Evolutionary conservation across 2,888 invertebrate genomes (phyloP).

Genomic region (Orthonychiurus folsomi): DNA sequence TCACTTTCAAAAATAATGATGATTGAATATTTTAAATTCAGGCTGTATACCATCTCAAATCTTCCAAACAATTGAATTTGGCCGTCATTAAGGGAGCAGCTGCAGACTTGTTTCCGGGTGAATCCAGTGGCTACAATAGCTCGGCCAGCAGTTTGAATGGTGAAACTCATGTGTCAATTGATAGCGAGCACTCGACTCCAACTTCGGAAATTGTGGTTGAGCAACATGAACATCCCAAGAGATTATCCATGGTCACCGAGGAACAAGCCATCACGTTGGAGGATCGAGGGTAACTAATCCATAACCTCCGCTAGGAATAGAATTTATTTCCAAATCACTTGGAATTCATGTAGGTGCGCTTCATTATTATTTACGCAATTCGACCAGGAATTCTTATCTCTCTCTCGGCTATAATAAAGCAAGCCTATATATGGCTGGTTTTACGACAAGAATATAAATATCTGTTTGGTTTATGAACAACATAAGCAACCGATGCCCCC

Average conservation of each 20-base stretch:
- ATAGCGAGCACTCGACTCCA: conserved; percentile 23
- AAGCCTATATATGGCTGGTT: too few relatives aligned
- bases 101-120: conserved; percentile 67
- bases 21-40: conserved; percentile 42
- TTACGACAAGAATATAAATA: too few relatives aligned
- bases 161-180: conserved; percentile 46
- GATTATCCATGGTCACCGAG: conserved; percentile 65
- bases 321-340: too few relatives aligned
- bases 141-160: conserved; percentile 72
- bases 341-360: too few relatives aligned
- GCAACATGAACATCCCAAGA: conserved; percentile 40
- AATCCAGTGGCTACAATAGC: conserved; percentile 74
- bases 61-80: conserved; percentile 64
- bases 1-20: too few relatives aligned
- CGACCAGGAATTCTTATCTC: too few relatives aligned
- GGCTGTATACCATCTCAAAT: conserved; percentile 74
- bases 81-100: conserved; percentile 68
- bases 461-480: too few relatives aligned
- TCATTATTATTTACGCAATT: too few relatives aligned
- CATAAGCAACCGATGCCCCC: too few relatives aligned
- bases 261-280: conserved; percentile 44
- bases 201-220: conserved; percentile 30
- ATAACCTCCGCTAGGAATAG: too few relatives aligned
- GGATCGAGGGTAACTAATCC: background rate
- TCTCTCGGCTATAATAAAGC: too few relatives aligned